These are phyloP conservation scores for Orestias chungarensis DNA, from an alignment of 2,797 vertebrate genomes.

Conservation along the genomic window DNA sequence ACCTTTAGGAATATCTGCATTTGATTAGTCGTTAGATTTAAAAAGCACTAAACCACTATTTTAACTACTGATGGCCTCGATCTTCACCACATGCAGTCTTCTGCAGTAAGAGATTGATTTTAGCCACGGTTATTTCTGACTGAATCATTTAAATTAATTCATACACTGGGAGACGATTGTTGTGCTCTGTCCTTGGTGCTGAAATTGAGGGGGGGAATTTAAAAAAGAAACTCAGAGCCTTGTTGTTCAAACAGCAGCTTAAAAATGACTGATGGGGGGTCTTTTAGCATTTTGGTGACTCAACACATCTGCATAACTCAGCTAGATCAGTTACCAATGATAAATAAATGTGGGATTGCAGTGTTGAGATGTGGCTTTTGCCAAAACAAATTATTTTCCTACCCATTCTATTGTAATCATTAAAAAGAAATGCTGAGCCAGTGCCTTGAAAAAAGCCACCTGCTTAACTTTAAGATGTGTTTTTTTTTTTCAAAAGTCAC, in stretches of 20 bases:
- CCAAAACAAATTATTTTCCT: neutral
- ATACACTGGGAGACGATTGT: neutral
- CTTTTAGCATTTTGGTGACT: neutral
- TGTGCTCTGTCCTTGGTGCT: conserved; percentile 51
- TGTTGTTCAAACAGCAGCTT: neutral
- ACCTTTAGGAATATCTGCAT: neutral
- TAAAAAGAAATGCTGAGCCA: neutral
- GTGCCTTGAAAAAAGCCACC: neutral
- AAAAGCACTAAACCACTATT: no score
- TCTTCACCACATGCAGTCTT: neutral
- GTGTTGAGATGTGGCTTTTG: neutral
- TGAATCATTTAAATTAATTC: neutral
- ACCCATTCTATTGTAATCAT: neutral
- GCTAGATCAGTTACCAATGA: neutral
- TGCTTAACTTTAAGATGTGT: neutral
- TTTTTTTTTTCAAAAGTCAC: neutral
- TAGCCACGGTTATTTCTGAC: neutral
- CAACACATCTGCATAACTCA: neutral
- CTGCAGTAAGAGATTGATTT: neutral
- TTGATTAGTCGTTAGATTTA: neutral
- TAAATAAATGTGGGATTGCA: neutral
- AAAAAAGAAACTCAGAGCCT: neutral
- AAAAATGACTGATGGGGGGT: neutral
- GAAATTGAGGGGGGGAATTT: no score
- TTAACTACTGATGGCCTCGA: neutral